Conservation (phyloP, 1,140 invertebrate species). For the Drosophila funebris region DNA sequence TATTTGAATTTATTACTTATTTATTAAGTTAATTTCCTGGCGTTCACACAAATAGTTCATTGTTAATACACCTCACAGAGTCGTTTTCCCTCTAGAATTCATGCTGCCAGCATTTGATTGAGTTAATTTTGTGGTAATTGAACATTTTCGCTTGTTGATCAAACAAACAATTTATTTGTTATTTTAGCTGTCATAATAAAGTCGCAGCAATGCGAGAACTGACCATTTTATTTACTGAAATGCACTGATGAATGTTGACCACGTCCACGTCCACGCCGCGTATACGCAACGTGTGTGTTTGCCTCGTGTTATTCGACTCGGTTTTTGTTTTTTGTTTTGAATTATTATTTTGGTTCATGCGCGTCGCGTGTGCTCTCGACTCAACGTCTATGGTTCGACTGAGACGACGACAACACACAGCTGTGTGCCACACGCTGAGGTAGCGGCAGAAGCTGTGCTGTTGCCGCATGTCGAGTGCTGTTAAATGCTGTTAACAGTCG, state of each 20-base stretch:
- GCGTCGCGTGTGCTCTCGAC: conserved; percentile 63
- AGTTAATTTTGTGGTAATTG: conserved; percentile 6
- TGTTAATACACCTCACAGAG: too few species aligned
- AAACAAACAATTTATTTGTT: conserved; percentile 11
- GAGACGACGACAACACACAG: conserved; percentile 13
- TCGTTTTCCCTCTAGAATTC: neutral
- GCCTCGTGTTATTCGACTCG: neutral
- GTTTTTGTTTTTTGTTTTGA: conserved; percentile 5
- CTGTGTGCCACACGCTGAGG: neutral
- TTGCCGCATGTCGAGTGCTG: conserved; percentile 34
- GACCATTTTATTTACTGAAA: conserved; percentile 38
- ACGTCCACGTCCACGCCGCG: conserved; percentile 39
- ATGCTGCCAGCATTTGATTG: neutral
- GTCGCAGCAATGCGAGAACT: conserved; percentile 7
- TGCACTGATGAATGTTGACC: conserved; percentile 14
- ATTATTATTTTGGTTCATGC: too few species aligned
- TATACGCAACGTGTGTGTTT: conserved; percentile 63
- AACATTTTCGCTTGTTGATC: neutral
- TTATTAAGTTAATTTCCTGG: too few species aligned
- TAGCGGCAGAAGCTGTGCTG: conserved; percentile 33
- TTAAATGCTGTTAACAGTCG: conserved; percentile 37
- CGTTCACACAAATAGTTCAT: too few species aligned
- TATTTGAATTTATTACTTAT: too few species aligned
- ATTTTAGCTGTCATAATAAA: conserved; percentile 24
- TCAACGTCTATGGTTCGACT: conserved; percentile 66